phyloP scores from a whole-genome alignment of 2,113 vertebrate genomes.

The Zootoca vivipara region DNA sequence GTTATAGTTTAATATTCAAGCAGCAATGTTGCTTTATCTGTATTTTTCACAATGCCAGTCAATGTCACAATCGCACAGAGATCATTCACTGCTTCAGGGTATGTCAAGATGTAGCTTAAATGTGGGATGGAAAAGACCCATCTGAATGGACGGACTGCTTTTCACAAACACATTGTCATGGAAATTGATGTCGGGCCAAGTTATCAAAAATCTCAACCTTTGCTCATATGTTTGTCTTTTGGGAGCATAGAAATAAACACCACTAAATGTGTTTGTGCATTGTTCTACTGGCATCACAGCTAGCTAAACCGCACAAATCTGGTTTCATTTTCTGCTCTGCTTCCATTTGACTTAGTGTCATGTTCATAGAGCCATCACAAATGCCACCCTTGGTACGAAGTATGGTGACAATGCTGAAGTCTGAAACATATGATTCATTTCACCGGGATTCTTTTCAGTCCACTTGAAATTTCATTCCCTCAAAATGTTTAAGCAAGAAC shows the following conservation, averaged over 20 bases:
- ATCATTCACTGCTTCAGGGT: not conserved
- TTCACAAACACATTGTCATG: not conserved
- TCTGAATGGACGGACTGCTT: not conserved
- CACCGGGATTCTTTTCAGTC: not conserved
- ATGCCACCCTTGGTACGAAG: not conserved
- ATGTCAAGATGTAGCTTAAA: constrained; percentile 9
- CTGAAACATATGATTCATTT: not conserved
- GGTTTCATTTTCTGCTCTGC: not conserved
- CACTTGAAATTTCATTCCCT: not conserved
- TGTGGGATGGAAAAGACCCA: not conserved
- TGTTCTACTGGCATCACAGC: not conserved
- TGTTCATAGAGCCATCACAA: not conserved
- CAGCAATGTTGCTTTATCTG: not conserved
- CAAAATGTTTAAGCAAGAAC: not conserved
- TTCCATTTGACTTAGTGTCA: not conserved
- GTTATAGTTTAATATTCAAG: constrained; percentile 10
- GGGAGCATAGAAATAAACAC: constrained; percentile 2
- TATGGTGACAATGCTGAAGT: not conserved
- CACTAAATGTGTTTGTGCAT: not conserved
- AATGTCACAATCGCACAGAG: not conserved
- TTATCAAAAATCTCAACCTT: not conserved
- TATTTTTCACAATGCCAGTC: constrained; percentile 7
- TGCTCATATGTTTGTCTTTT: not conserved
- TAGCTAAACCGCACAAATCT: not conserved
- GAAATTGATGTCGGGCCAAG: constrained; percentile 15